phyloP scores from a whole-genome alignment of 2,113 vertebrate species.

The Emydocephalus ijimae region DNA sequence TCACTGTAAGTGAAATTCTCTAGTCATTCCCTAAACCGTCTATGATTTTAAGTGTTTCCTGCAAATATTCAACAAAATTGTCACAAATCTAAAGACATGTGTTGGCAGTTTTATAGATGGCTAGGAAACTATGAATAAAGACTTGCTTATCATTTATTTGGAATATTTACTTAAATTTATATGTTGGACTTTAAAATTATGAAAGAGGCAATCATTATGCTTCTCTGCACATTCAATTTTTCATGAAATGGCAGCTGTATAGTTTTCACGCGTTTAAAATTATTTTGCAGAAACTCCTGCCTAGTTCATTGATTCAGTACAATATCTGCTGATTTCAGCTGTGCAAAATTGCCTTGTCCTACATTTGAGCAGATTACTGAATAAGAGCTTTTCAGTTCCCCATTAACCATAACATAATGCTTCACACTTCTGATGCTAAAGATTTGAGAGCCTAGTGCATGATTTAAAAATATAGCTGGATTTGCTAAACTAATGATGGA shows the following conservation, averaged over 20 bases:
- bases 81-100: background rate
- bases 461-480: background rate
- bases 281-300: background rate
- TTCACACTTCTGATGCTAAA: background rate
- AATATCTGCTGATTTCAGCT: background rate
- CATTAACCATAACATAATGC: background rate
- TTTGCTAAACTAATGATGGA: background rate
- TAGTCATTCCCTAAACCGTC: background rate
- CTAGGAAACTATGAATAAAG: slow-evolving; percentile 7
- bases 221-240: background rate
- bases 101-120: background rate
- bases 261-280: background rate
- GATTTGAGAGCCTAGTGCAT: background rate
- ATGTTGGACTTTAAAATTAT: slow-evolving; percentile 6
- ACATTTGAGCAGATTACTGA: background rate
- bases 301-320: background rate
- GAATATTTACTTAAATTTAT: background rate
- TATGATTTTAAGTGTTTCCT: background rate
- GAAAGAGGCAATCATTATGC: background rate
- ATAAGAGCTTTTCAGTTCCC: background rate
- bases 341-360: background rate
- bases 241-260: background rate
- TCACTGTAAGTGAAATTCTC: background rate
- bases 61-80: slow-evolving; percentile 1
- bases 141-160: background rate